Base-by-base conservation (phyloP, 2,797 vertebrate genomes). In the Sebastes diaconus region DNA sequence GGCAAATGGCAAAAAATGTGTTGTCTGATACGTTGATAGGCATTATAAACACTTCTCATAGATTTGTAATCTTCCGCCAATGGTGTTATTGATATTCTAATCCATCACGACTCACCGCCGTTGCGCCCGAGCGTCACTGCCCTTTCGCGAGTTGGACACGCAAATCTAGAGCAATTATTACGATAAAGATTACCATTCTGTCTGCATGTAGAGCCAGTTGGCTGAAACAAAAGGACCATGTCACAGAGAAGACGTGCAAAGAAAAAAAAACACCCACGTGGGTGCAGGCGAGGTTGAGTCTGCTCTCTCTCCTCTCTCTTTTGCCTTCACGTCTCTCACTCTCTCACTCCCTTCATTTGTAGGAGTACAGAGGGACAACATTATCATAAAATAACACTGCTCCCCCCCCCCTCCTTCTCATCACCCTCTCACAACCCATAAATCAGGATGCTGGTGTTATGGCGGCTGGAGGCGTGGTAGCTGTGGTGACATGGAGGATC, bases 371-470 rank as follows among this genome's bases (percentile, higher is more conserved):
- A 90, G 95, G 93, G 87, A 92, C 95, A 95, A 93, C 95, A 98
- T 98, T 98, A 97, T 97, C 96, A 97, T 97, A 98, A 97, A 96
- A 97, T 96, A 97, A 96, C 96, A 88, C 89, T 60, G 77, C 81
- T 72, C 30, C 30, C 85, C 73, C 71, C 54, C 68, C 84, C 79
- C 91, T 87, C 89, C 92, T 86, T 91, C 88, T 94, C 90, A 90
- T 93, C 89, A 87, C 87, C 87, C 88, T 90, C 95, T 96, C 95
- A 93, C 92, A 97, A 96, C 96, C 95, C 96, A 98, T 98, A 98
- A 98, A 99, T 99, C 98, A 98, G 97, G 94, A 95, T 95, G 96
- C 96, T 96, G 96, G 96, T 98, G 97, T 98, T 97, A 98, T 97
- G 97, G 97, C 95, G 97, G 97, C 97, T 95, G 94, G 94, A 96